Evolutionary conservation across 2,797 vertebrate genomes (phyloP), one percentile per base, ranked within the genome.

Genomic region (Hemitrygon akajei): DNA sequence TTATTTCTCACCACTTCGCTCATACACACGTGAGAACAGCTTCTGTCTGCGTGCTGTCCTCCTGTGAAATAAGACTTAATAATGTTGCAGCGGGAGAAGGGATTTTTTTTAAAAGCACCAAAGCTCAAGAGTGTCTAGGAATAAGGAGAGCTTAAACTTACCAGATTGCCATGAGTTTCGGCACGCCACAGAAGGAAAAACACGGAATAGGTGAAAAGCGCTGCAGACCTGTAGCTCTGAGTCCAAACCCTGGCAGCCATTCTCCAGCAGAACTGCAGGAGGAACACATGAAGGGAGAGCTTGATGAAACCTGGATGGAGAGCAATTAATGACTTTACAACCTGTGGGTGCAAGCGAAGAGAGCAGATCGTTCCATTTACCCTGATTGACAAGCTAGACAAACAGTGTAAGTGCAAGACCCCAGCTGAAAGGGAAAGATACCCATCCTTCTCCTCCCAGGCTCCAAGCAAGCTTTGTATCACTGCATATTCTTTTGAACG

Each of bases 301-400:
- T 76, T 93, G 91, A 75, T 93, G 71, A 93, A 93, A 93, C 91
- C 91, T 93, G 91, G 91, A 75, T 93, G 91, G 71, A 93, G 91
- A 93, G 94, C 94, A 95, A 94, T 95, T 95, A 96, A 96, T 96
- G 95, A 94, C 95, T 96, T 96, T 95, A 94, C 95, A 95, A 94
- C 95, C 95, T 95, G 95, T 94, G 95, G 94, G 14, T 94, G 94
- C 95, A 92, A 94, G 73, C 94, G 47, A 94, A 66, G 93, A 56
- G 71, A 76, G 93, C 56, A 82, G 69, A 27, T 81, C 93, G 91
- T 66, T 94, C 56, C 87, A 93, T 91, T 93, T 56, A 75, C 92
- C 22, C 77, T 94, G 94, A 94, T 94, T 95, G 94, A 94, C 94
- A 94, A 89, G 94, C 91, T 76, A 94, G 75, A 93, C 93, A 10